Base-by-base conservation (phyloP, 2,888 invertebrate species). In the Drosophila monieri region DNA sequence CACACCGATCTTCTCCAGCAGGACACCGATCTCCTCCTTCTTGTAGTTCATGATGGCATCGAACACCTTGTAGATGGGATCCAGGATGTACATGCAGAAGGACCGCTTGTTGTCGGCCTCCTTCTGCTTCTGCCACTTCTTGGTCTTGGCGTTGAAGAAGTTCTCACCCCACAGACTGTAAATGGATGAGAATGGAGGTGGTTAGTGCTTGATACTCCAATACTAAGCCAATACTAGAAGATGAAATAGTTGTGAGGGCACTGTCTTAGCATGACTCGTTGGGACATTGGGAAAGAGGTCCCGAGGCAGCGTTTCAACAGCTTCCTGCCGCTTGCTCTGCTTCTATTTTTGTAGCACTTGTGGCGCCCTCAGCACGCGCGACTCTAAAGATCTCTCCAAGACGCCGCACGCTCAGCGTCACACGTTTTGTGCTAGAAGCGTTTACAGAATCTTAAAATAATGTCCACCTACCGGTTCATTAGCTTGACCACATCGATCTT, bases 11-110 rank as follows among this genome's bases (percentile, higher is more conserved):
- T 99, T 99, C 85, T 95, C 95, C 74, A 98, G 93, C 60, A 99
- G 94, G 51, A 94, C 94, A 52, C 97, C 95, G 69, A 97, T 96
- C 91, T 99, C 98, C 58, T 98, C 98, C 92, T 98, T 98, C 92
- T 97, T 96, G 94, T 96, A 97, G 93, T 97, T 96, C 97, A 98
- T 98, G 92, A 94, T 93, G 68, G 94, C 94, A 84, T 93, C 93
- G 90, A 94, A 93, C 91, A 97, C 97, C 94, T 99, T 98, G 94
- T 98, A 99, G 93, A 99, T 99, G 71, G 99, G 99, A 91, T 98
- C 98, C 92, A 99, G 93, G 89, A 99, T 97, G 93, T 99, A 99
- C 96, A 99, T 98, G 92, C 96, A 97, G 95, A 99, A 99, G 0
- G 99, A 99, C 88, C 99, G 96, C 92, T 97, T 97, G 94, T 97